phyloP scores from a whole-genome alignment of 2,797 vertebrate genomes.

The Silurus lanzhouensis region DNA sequence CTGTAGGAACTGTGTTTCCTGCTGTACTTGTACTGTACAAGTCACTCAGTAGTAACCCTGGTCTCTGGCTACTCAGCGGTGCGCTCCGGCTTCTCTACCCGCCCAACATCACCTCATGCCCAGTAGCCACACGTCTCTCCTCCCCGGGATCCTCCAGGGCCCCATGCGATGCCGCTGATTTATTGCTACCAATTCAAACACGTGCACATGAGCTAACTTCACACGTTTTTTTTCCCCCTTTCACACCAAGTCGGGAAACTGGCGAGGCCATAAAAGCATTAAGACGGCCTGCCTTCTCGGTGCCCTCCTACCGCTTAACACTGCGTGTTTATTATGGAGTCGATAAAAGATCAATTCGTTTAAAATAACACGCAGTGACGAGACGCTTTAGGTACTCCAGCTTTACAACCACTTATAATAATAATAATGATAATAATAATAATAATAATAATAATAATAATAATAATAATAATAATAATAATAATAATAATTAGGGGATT shows the following conservation, averaged over 20 bases:
- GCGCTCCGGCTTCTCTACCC: slow-evolving; percentile 55
- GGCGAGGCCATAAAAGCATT: slow-evolving; percentile 76
- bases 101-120: slow-evolving; percentile 67
- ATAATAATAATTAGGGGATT: background rate
- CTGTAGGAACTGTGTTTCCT: background rate
- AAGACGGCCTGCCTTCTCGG: slow-evolving; percentile 59
- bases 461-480: background rate
- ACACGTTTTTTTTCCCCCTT: slow-evolving; percentile 63
- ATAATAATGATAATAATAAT: slow-evolving; percentile 15
- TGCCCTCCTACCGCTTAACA: slow-evolving; percentile 51
- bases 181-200: slow-evolving; percentile 80
- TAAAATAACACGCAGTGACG: slow-evolving; percentile 24
- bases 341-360: slow-evolving; percentile 40
- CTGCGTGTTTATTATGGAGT: slow-evolving; percentile 34
- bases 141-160: slow-evolving; percentile 71
- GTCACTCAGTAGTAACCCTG: background rate
- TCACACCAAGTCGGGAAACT: slow-evolving; percentile 77
- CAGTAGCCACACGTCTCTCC: slow-evolving; percentile 81
- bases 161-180: slow-evolving; percentile 74
- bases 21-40: no score
- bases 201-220: slow-evolving; percentile 70
- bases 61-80: slow-evolving; percentile 53
- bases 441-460: slow-evolving; percentile 25
- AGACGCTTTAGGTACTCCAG: background rate
- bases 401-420: background rate